Base-by-base conservation (phyloP, 2,113 vertebrate genomes). In the Bothrops jararaca region DNA sequence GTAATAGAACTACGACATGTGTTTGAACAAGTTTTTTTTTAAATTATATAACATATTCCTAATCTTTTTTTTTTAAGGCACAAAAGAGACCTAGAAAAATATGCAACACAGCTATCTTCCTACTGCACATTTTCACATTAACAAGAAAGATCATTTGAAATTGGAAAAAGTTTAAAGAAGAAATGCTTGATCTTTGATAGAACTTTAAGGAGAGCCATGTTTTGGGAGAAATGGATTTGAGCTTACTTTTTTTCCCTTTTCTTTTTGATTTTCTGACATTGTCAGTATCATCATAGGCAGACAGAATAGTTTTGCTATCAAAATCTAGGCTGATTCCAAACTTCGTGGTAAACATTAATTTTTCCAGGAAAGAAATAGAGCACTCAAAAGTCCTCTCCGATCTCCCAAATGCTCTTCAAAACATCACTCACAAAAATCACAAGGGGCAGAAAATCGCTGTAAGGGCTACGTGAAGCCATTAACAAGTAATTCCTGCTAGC, bases 251-350 rank as follows among this genome's bases (percentile, higher is more conserved):
- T 56, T 85, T 48, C 69, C 91, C 91, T 90, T 50, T 91, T 52
- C 90, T 50, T 89, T 86, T 11, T 39, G 48, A 50, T 10, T 50
- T 50, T 50, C 48, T 10, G 48, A 54, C 57, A 69, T 95, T 93
- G 93, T 92, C 57, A 91, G 64, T 1, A 60, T 24, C 91, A n/a
- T 48, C 87, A 54, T 85, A 48, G 29, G 29, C 58, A 34, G 15
- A 48, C 12, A 29, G 39, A 29, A 88, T 92, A 42, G 48, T 18
- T 22, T 85, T 92, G 23, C 85, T 50, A 12, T 20, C 34, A 6
- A 20, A 93, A 91, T 57, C 89, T 94, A 89, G 91, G 91, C 93
- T 95, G 2, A 24, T n/a, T 85, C 88, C 69, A 95, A 90, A 95
- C 69, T 53, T 88, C 39, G 42, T 2, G 39, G 1, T 86, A 50